phyloP scores from a whole-genome alignment of 2,888 invertebrate genomes.

The Drosophila buzzatii region DNA sequence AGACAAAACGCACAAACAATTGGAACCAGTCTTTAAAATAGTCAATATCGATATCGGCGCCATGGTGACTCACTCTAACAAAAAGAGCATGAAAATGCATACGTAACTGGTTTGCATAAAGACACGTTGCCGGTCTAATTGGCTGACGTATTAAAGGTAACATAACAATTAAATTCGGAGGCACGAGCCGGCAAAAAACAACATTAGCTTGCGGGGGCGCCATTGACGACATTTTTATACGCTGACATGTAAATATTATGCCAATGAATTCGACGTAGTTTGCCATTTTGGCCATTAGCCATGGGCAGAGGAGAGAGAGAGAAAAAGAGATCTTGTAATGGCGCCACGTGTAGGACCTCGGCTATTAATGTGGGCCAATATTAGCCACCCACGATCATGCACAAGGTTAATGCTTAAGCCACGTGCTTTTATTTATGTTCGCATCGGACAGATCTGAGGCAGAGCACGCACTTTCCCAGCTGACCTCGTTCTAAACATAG shows the following conservation, averaged over 20 bases:
- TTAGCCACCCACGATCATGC: constrained; percentile 26
- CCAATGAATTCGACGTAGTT: constrained; percentile 54
- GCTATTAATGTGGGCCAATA: constrained; percentile 41
- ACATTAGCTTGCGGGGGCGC: constrained; percentile 54
- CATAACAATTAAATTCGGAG: constrained; percentile 50
- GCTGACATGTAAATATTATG: constrained; percentile 52
- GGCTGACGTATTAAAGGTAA: constrained; percentile 59
- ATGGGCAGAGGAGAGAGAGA: constrained; percentile 24
- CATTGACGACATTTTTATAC: constrained; percentile 53
- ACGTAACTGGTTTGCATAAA: constrained; percentile 59
- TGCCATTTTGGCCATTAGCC: constrained; percentile 54
- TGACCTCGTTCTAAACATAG: constrained; percentile 19
- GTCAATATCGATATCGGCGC: constrained; percentile 24
- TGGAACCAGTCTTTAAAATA: constrained; percentile 11
- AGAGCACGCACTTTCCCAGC: constrained; percentile 19
- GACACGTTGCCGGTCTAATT: constrained; percentile 64
- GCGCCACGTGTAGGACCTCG: constrained; percentile 46
- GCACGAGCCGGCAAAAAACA: constrained; percentile 53
- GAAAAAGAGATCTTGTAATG: constrained; percentile 35
- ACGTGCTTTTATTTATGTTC: constrained; percentile 60
- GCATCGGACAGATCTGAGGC: constrained; percentile 29
- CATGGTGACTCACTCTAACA: constrained; percentile 31
- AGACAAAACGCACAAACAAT: constrained; percentile 15
- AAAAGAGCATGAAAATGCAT: constrained; percentile 3
- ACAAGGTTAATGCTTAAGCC: constrained; percentile 54